phyloP scores from a whole-genome alignment of 2,113 vertebrate species.

The Passer domesticus region DNA sequence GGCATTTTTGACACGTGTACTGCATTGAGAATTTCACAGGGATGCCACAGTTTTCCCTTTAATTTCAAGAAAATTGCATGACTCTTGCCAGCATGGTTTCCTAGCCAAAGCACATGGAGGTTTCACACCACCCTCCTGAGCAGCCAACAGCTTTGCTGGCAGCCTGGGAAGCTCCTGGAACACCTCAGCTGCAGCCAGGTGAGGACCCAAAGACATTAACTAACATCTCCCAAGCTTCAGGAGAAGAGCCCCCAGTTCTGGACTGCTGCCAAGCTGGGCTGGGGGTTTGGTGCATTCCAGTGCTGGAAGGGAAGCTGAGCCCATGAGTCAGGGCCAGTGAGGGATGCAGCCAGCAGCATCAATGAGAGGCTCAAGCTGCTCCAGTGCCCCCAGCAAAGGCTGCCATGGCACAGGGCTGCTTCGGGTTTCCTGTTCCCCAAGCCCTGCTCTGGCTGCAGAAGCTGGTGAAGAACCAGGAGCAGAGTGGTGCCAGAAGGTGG shows the following conservation, averaged over 20 bases:
- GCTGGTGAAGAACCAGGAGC: background rate
- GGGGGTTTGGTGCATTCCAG: background rate
- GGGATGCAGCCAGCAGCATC: fast-evolving
- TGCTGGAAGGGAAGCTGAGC: background rate
- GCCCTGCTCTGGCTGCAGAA: background rate
- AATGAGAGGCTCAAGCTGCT: fast-evolving
- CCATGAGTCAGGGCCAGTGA: background rate
- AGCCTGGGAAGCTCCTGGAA: fast-evolving
- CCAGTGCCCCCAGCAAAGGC: fast-evolving
- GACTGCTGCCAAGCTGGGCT: fast-evolving
- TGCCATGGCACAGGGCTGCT: fast-evolving
- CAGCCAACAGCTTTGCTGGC: background rate
- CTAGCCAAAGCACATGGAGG: background rate
- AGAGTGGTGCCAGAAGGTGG: background rate
- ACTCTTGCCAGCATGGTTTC: background rate
- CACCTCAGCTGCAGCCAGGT: fast-evolving
- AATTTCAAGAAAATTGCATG: background rate
- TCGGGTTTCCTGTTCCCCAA: background rate
- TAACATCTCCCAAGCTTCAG: background rate
- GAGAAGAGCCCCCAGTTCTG: background rate
- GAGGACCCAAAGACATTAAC: background rate
- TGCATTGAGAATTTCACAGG: background rate
- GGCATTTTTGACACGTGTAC: background rate
- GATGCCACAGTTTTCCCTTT: background rate
- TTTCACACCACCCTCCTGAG: background rate